Base-by-base conservation (phyloP, 2,113 vertebrate species). In the Zeus faber region DNA sequence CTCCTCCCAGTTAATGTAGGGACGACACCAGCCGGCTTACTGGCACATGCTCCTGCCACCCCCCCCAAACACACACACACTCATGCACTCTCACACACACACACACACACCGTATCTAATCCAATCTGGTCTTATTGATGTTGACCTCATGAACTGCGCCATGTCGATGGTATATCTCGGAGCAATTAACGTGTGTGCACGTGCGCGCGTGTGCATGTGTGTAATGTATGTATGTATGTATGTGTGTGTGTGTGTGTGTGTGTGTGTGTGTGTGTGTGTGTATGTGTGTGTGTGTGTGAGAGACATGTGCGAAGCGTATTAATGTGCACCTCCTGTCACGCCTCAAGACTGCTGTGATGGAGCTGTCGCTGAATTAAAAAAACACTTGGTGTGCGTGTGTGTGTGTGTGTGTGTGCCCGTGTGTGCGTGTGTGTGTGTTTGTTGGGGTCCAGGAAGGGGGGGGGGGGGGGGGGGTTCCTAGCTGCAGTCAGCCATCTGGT, bases 51-150 rank as follows among this genome's bases (percentile, higher is more conserved):
- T 49, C 29, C 31, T 49, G 23, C 48, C 47, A 16, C 17, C 26
- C 25, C 3, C 24, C 35, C 40, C 45, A 41, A 39, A 27, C 16
- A 49, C 48, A 14, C 49, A 35, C 49, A 37, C 65, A 58, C 49
- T 44, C 52, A 35, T 8, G 5, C 18, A 45, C 43, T 22, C 43
- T 11, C 43, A 22, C 43, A 23, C 43, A 22, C 43, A 23, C 49
- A 37, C 54, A 63, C 71, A 35, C 59, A 57, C 31, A 60, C 39
- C 58, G 49, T 63, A 62, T 83, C 74, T 80, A 86, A 84, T 84
- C 82, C 63, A 84, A 76, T 85, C 83, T 80, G 68, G 70, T 65
- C 58, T 80, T 81, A 84, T 82, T 81, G 84, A 78, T 76, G 80
- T 83, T 76, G 77, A 84, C 77, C 84, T 75, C 54, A 60, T 81